Base-by-base conservation (phyloP, 92 coral and sea anemone genomes). In the Isaurus tuberculatus region DNA sequence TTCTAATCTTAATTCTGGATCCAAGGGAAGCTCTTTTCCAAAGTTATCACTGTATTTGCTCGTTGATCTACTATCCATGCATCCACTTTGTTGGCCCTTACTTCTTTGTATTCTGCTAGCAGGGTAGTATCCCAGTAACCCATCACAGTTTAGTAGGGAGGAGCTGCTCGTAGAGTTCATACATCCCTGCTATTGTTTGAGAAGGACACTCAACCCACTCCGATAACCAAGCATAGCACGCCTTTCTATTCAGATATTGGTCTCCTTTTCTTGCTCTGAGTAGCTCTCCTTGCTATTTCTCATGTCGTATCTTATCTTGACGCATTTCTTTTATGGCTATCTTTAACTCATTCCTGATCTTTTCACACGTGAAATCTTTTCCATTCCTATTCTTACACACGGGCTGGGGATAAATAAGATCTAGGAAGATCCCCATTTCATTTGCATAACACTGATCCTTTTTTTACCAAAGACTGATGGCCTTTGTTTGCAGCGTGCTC, bases 71-170 rank as follows among this genome's bases (percentile, higher is more conserved):
- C 72, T 16, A 89, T 16, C 30, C 89, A 65, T 19, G 79, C 73
- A 36, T 36, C 42, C 42, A 36, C 42, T 7, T 7, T 3, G 42
- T 36, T 36, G 3, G 42, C 42, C 36, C 92, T 69, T 9, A 89
- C 92, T 19, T 79, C 75, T 89, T 89, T 40, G 92, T 86, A 65
- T 58, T n/a, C n/a, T n/a, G n/a, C n/a, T n/a, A n/a, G 85, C 19
- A 89, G 73, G 34, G 89, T 86, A n/a, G 85, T 57, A 68, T 89
- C 90, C 92, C 92, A 89, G 36, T 29, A 80, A 2, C 89, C 92
- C 53, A 43, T 19, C 81, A 75, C 81, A 55, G 63, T 64, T 27
- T 73, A 16, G 80, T 73, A 28, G 80, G 80, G 28, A 73, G 80
- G 63, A 73, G 40, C 63, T 73, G 80, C 80, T 73, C 80, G 25